Conservation (phyloP, 2,797 vertebrate genomes). For the Decapterus maruadsi region DNA sequence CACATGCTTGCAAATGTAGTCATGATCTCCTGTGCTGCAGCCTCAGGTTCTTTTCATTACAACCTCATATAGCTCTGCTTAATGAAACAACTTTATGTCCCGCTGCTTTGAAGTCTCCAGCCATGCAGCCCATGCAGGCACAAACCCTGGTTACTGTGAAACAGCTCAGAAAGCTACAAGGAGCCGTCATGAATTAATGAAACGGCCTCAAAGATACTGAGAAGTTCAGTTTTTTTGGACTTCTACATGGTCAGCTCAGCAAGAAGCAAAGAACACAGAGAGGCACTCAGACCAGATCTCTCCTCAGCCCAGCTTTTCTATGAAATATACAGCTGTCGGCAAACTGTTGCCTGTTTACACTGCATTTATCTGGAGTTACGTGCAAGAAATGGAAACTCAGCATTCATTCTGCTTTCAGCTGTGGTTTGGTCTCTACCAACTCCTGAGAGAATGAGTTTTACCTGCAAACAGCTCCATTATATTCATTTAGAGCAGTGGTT, state of each 20-base stretch:
- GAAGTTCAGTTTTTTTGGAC: constrained; percentile 23
- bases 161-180: constrained; percentile 28
- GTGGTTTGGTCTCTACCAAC: neutral
- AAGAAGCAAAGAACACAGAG: constrained; percentile 3
- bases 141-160: constrained; percentile 15
- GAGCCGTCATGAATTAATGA: constrained; percentile 42
- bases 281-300: neutral
- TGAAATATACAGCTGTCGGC: neutral
- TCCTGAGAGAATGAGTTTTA: neutral
- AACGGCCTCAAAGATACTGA: constrained; percentile 19
- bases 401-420: neutral
- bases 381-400: neutral
- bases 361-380: neutral
- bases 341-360: neutral
- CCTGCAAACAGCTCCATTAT: too few species aligned
- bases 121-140: too few species aligned
- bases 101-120: constrained; percentile 43
- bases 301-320: neutral
- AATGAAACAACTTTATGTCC: constrained; percentile 40
- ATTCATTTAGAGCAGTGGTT: too few species aligned
- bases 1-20: constrained; percentile 30
- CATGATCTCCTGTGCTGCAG: constrained; percentile 14
- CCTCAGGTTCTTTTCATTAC: constrained; percentile 18
- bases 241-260: constrained; percentile 8
- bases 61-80: constrained; percentile 25